These are phyloP conservation scores for Drosophila pseudoobscura DNA, from an alignment of 1,140 invertebrate species.

Conservation along the genomic window DNA sequence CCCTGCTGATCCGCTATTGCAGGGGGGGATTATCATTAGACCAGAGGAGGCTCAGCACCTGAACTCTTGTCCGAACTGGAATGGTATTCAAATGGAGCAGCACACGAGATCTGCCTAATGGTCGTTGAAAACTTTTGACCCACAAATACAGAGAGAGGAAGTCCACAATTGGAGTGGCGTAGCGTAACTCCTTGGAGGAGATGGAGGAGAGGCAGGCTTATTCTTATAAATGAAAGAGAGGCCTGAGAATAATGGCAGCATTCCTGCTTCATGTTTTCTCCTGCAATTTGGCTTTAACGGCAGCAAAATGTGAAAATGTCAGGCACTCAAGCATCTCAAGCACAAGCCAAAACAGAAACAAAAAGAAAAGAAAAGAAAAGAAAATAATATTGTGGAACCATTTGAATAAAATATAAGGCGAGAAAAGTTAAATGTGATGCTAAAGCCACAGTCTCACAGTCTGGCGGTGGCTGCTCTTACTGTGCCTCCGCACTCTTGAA, in stretches of 20 bases:
- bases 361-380: constrained; percentile 9
- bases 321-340: constrained; percentile 65
- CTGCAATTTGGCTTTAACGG: constrained; percentile 67
- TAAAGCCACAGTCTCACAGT: constrained; percentile 60
- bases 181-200: constrained; percentile 9
- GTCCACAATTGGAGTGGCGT: constrained; percentile 35
- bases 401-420: constrained; percentile 80
- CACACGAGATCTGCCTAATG: constrained; percentile 57
- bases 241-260: constrained; percentile 32
- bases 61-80: constrained; percentile 34
- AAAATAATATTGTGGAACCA: constrained; percentile 54
- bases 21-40: constrained; percentile 27
- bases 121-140: constrained; percentile 54
- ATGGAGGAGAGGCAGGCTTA: too few relatives aligned
- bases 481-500: constrained; percentile 23
- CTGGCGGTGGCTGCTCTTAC: constrained; percentile 1
- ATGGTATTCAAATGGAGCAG: constrained; percentile 55
- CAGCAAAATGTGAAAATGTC: constrained; percentile 75
- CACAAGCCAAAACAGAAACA: constrained; percentile 35
- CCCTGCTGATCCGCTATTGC: constrained; percentile 5
- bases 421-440: constrained; percentile 78
- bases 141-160: constrained; percentile 25
- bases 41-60: constrained; percentile 53
- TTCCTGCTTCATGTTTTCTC: constrained; percentile 32
- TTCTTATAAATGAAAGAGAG: constrained; percentile 6